phyloP scores from a whole-genome alignment of 1,140 invertebrate species.

The Bombus haemorrhoidalis region DNA sequence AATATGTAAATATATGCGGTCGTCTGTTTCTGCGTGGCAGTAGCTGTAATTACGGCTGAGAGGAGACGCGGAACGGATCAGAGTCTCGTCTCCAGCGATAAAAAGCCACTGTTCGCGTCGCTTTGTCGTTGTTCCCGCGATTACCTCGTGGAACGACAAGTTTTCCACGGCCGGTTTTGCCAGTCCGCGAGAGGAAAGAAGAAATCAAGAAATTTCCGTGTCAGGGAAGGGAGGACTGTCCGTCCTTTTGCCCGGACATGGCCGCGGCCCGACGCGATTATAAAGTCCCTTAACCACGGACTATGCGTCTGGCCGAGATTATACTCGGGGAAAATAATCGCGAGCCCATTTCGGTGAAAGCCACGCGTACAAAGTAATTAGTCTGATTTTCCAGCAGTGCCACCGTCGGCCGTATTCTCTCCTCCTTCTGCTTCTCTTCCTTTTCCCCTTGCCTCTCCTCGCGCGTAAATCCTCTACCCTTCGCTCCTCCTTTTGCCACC shows the following conservation, averaged over 20 bases:
- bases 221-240: background rate
- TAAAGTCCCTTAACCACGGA: constrained; percentile 33
- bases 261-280: constrained; percentile 43
- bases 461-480: background rate
- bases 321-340: constrained; percentile 66
- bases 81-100: constrained; percentile 21
- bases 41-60: background rate
- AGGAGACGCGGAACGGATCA: constrained; percentile 39
- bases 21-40: background rate
- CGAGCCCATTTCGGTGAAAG: constrained; percentile 67
- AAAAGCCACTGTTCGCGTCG: constrained; percentile 38
- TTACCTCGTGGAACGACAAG: constrained; percentile 46
- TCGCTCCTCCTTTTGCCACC: background rate
- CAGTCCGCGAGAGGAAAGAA: constrained; percentile 33
- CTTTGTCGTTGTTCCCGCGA: constrained; percentile 47
- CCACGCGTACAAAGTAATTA: constrained; percentile 67
- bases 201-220: constrained; percentile 50
- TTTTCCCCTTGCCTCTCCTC: background rate
- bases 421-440: background rate
- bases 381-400: constrained; percentile 64
- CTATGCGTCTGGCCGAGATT: constrained; percentile 57
- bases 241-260: constrained; percentile 31
- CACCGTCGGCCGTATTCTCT: constrained; percentile 10
- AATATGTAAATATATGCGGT: constrained; percentile 14
- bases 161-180: constrained; percentile 1